Percentiles rank a stretch among this genome's conserved stretches.
Evolutionary conservation across 2,888 invertebrate genomes (phyloP).

Genomic region (Pandemis cinnamomeana): DNA sequence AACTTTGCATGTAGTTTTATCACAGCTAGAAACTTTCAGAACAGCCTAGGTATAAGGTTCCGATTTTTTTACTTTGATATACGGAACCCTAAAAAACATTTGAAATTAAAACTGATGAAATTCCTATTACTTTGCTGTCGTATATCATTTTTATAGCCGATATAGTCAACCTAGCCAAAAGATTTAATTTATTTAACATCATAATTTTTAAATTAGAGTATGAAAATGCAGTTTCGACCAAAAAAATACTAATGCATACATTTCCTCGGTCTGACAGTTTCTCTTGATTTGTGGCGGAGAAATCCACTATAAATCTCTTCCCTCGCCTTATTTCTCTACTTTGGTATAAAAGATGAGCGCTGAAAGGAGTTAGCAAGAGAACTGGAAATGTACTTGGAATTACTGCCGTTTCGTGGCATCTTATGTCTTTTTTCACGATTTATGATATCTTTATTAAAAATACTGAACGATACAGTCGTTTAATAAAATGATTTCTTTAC

Average conservation of each 20-base stretch:
- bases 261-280: slow-evolving; percentile 65
- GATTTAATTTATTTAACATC: neutral
- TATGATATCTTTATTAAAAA: slow-evolving; percentile 40
- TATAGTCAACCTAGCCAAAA: neutral
- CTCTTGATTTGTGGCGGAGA: slow-evolving; percentile 73
- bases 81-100: too few species aligned
- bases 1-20: too few species aligned
- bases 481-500: slow-evolving; percentile 19
- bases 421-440: slow-evolving; percentile 32
- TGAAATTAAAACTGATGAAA: too few species aligned
- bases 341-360: slow-evolving; percentile 46
- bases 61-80: too few species aligned
- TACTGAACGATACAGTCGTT: slow-evolving; percentile 22
- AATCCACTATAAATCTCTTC: slow-evolving; percentile 72
- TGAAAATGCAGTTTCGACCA: slow-evolving; percentile 48
- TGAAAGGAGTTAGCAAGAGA: slow-evolving; percentile 27
- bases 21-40: too few species aligned
- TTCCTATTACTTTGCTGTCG: too few species aligned
- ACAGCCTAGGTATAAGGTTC: too few species aligned
- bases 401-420: slow-evolving; percentile 24
- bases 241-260: slow-evolving; percentile 34
- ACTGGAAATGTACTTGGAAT: slow-evolving; percentile 32
- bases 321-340: slow-evolving; percentile 53
- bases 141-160: too few species aligned
- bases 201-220: slow-evolving; percentile 20